Conservation (phyloP, 2,888 invertebrate species). For the Salpingus planirostris region DNA sequence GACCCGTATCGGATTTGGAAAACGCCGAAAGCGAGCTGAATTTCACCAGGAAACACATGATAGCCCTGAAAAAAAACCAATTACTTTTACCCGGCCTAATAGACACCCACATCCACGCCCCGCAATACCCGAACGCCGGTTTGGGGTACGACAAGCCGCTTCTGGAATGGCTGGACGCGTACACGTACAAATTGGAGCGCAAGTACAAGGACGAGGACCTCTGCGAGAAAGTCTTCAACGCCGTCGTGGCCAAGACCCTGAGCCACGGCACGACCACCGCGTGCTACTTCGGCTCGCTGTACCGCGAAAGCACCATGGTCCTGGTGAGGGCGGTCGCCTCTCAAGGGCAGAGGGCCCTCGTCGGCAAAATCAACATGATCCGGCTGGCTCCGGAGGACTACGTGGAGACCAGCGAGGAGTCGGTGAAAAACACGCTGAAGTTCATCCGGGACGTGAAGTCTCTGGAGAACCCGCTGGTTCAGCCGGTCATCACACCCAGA, state of each 20-base stretch:
- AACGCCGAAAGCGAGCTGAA: constrained; percentile 26
- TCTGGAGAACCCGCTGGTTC: constrained; percentile 58
- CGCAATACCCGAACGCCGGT: constrained; percentile 81
- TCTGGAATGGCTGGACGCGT: constrained; percentile 75
- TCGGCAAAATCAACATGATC: constrained; percentile 85
- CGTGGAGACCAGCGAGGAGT: constrained; percentile 55
- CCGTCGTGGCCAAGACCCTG: constrained; percentile 69
- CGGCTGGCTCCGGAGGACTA: constrained; percentile 42
- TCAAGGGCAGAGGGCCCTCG: constrained; percentile 69
- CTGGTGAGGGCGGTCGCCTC: constrained; percentile 59
- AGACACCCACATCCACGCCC: constrained; percentile 85
- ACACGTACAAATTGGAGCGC: constrained; percentile 78
- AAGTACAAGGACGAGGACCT: constrained; percentile 59
- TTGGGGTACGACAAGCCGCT: constrained; percentile 71
- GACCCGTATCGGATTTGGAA: constrained; percentile 29
- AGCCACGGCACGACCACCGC: constrained; percentile 81
- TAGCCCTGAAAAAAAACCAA: constrained; percentile 42
- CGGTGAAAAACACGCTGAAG: constrained; percentile 51
- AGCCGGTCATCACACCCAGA: constrained; percentile 75
- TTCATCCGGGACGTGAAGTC: constrained; percentile 54
- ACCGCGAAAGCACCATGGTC: constrained; percentile 58
- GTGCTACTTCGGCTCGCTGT: constrained; percentile 77
- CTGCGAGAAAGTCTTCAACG: constrained; percentile 61
- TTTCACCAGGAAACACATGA: constrained; percentile 16
- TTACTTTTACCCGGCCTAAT: constrained; percentile 82